A percentile compares a stretch with the other conserved stretches of the same genome.
phyloP scores from a whole-genome alignment of 1,140 invertebrate species.

The Portunus trituberculatus region DNA sequence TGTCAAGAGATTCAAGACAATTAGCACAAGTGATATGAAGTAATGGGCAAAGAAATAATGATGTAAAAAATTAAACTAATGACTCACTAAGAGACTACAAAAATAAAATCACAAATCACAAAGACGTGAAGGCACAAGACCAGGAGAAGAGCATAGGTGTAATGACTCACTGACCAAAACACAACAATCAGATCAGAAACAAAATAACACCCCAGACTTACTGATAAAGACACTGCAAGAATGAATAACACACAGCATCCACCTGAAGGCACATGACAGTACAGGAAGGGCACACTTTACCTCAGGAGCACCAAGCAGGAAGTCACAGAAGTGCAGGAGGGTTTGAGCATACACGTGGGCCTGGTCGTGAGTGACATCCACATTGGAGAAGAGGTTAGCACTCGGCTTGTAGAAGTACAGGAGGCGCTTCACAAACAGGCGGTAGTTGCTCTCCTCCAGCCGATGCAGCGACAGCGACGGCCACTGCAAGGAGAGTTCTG shows the following conservation, averaged over 20 bases:
- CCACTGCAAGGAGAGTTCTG: slow-evolving; percentile 80
- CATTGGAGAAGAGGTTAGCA: slow-evolving; percentile 87
- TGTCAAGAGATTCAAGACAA: too few species aligned
- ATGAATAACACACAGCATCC: slow-evolving; percentile 66
- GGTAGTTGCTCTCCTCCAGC: slow-evolving; percentile 88
- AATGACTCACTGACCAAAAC: too few species aligned
- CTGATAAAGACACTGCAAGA: neutral
- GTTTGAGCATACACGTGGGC: slow-evolving; percentile 85
- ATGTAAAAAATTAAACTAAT: too few species aligned
- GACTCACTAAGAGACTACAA: too few species aligned
- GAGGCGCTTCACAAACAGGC: slow-evolving; percentile 89
- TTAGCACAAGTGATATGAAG: too few species aligned
- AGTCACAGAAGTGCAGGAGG: slow-evolving; percentile 89
- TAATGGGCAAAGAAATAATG: too few species aligned
- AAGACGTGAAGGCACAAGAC: too few species aligned
- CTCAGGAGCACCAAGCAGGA: slow-evolving; percentile 84
- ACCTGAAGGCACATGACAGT: slow-evolving; percentile 81
- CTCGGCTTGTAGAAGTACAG: slow-evolving; percentile 93
- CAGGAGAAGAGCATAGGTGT: too few species aligned
- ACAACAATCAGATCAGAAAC: too few species aligned
- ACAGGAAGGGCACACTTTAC: slow-evolving; percentile 78
- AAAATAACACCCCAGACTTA: too few species aligned
- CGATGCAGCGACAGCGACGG: slow-evolving; percentile 82
- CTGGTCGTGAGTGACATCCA: slow-evolving; percentile 86
- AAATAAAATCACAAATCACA: too few species aligned